Base-by-base conservation (phyloP, 2,797 vertebrate species). In the Syngnathus acus region DNA sequence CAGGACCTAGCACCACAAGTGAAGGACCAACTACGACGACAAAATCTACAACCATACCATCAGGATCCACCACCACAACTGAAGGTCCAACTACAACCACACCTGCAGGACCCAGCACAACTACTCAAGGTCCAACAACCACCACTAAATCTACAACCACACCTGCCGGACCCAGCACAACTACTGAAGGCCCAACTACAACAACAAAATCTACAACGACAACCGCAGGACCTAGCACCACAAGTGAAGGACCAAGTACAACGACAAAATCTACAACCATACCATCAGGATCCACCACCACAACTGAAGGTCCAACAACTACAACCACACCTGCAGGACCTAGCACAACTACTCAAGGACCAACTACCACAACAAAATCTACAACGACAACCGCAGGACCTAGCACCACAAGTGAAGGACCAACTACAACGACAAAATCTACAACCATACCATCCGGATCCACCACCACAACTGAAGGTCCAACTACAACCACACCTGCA, bases 251-350 rank as follows among this genome's bases (percentile, higher is more conserved):
- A 10, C 38, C 38, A 42, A 21, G 19, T 2, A 57, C 54, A 1
- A 42, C 38, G 1, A 21, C 38, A 21, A 3, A n/a, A 21, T 14
- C 50, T 0, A 62, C 40, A 0, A 32, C 54, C 5, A 65, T 70
- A 62, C 58, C 70, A 0, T 4, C 64, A 21, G 14, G 23, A 9
- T 7, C 74, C 3, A 69, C 63, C 10, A 68, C 68, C 1, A 60
- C 71, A 64, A n/a, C 10, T 10, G 64, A 66, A 16, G 59, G 62
- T 40, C n/a, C 62, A 57, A 57, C 64, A 16, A 59, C 65, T 40
- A 39, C 62, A 57, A 53, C 64, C 0, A 8, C 16, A 4, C 42
- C 37, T 9, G 26, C 62, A 14, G 21, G 39, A 16, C 21, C 54
- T 14, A 6, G 55, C 48, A 17, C 66, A 9, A n/a, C 43, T 14